Conservation (phyloP, 2,888 invertebrate species). For the Operophtera brumata region DNA sequence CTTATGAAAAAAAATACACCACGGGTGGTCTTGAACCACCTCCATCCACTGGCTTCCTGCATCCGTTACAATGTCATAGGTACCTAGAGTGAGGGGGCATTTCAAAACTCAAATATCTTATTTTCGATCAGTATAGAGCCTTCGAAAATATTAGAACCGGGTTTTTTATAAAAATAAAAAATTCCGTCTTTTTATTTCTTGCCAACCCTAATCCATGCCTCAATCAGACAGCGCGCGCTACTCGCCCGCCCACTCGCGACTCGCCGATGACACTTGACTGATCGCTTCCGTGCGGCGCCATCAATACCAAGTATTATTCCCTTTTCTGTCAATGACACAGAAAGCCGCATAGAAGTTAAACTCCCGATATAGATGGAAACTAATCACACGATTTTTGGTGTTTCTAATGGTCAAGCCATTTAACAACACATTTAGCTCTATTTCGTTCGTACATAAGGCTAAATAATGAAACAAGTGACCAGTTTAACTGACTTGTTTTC, state of each 20-base stretch:
- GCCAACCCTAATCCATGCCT: constrained; percentile 4
- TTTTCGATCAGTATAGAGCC: neutral
- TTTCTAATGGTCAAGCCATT: neutral
- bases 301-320: constrained; percentile 10
- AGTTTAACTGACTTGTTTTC: too few species aligned
- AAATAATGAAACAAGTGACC: too few species aligned
- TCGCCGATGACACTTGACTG: constrained; percentile 32
- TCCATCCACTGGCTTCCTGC: too few species aligned
- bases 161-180: neutral
- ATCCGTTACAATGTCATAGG: too few species aligned
- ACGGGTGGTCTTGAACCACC: too few species aligned
- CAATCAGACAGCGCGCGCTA: constrained; percentile 23
- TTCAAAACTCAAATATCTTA: too few species aligned
- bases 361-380: neutral
- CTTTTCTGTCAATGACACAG: neutral
- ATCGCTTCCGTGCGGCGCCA: constrained; percentile 36
- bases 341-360: constrained; percentile 7
- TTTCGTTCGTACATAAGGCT: too few species aligned
- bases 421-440: neutral
- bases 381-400: neutral
- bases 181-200: neutral
- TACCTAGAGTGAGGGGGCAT: too few species aligned
- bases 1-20: too few species aligned
- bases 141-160: neutral
- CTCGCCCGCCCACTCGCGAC: constrained; percentile 31